phyloP scores from a whole-genome alignment of 2,113 vertebrate genomes.

The Leptobrachium ailaonicum region DNA sequence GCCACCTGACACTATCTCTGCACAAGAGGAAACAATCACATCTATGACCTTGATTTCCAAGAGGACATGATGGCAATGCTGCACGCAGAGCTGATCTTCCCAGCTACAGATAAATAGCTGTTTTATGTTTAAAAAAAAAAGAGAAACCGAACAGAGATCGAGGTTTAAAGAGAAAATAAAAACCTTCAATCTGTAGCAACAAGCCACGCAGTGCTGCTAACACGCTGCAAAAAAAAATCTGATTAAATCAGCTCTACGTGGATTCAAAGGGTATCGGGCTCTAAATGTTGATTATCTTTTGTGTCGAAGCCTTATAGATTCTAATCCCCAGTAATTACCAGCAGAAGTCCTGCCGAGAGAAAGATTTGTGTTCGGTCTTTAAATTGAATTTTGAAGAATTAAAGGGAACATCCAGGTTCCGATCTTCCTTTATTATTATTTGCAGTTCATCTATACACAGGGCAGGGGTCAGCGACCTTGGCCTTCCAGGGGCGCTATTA shows the following conservation, averaged over 20 bases:
- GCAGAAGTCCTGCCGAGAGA: neutral
- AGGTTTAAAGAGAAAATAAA: too few relatives aligned
- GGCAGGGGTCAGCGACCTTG: too few relatives aligned
- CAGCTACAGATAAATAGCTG: neutral
- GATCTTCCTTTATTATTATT: too few relatives aligned
- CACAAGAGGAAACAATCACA: conserved; percentile 9
- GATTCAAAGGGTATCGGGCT: neutral
- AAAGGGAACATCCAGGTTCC: neutral
- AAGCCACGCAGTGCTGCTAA: too few relatives aligned
- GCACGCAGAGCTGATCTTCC: neutral
- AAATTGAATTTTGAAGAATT: neutral
- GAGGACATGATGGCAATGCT: conserved; percentile 7
- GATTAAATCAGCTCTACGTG: neutral
- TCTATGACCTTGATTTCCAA: conserved; percentile 22
- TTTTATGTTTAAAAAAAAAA: too few relatives aligned
- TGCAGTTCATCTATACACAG: too few relatives aligned
- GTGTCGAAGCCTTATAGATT: neutral
- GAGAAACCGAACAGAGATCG: too few relatives aligned
- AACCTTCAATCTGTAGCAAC: too few relatives aligned
- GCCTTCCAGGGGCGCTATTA: too few relatives aligned
- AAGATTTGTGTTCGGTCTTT: neutral
- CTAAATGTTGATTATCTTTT: neutral
- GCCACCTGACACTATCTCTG: conserved; percentile 28
- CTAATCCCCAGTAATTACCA: neutral
- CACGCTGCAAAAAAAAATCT: too few relatives aligned